Base-by-base conservation (phyloP, 2,888 invertebrate species). In the Noctua pronuba region DNA sequence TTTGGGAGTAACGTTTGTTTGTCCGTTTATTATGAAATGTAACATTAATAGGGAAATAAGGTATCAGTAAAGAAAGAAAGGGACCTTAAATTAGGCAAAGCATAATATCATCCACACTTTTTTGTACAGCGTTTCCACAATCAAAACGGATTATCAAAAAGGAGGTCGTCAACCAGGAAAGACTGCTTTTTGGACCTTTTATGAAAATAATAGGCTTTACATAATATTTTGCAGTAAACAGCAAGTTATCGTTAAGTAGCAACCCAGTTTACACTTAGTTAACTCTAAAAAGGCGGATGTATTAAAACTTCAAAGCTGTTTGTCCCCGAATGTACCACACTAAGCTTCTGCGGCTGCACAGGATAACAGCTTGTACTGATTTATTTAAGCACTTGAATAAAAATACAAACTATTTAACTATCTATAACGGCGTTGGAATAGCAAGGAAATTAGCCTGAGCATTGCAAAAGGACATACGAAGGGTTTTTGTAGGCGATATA, bases 1-100 rank as follows among this genome's bases (percentile, higher is more conserved):
- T 69, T 67, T 86, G 60, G 66, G 77, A 82, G 80, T 80, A 77
- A 68, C 75, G 74, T 86, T 86, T 84, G 76, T 77, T 86, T 80
- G 69, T 79, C 21, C 74, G 82, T 84, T 82, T 80, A 44, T 38
- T 77, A 60, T 58, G 31, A 62, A 78, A 77, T 28, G 28, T 77
- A 8, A 28, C 28, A 28, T 58, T 31, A 65, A 31, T 46, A 52
- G 24, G 10, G n/a, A 38, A 79, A 68, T 38, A 24, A 35, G 52
- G 8, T 66, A 58, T 66, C 6, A 7, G n/a, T 35, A 35, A 24
- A n/a, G 13, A 2, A 18, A 66, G 18, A 49, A 38, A 38, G 0
- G 16, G 18, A 7, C 2, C 13, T 21, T 49, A 18, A 75, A 62
- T 75, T 38, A 24, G 46, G 5, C 2, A 24, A 44, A 18, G 16